Percentiles rank a stretch among this genome's conserved stretches.
Conservation (phyloP, 92 coral and sea anemone genomes). For the Muricea muricata region DNA sequence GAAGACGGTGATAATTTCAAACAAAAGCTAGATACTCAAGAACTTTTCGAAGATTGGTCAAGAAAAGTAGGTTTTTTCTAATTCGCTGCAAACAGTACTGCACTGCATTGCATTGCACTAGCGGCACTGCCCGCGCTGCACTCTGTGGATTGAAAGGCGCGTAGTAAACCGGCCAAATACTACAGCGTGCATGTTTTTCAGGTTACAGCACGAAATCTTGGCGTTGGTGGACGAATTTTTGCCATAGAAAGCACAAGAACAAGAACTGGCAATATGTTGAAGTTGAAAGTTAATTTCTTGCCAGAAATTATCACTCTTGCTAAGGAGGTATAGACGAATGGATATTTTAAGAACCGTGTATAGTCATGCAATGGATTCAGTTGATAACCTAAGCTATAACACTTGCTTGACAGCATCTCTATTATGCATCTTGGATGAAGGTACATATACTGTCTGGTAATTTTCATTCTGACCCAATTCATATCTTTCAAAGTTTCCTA, state of each 20-base stretch:
- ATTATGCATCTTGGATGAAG: too few species aligned
- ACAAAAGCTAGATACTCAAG: conserved; percentile 94
- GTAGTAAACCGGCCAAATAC: not conserved
- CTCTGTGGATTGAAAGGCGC: too few species aligned
- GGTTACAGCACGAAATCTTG: conserved; percentile 96
- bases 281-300: conserved; percentile 95
- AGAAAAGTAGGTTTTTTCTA: conserved; percentile 85
- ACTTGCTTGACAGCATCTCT: too few species aligned
- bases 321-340: conserved; percentile 78
- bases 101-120: too few species aligned
- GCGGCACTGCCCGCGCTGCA: too few species aligned
- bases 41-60: conserved; percentile 99
- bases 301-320: conserved; percentile 98
- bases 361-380: too few species aligned
- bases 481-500: too few species aligned
- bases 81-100: too few species aligned
- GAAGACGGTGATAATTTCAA: conserved; percentile 99
- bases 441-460: too few species aligned
- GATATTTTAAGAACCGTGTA: not conserved
- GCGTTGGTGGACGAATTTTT: conserved; percentile 95
- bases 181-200: not conserved
- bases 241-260: conserved; percentile 97
- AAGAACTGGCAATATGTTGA: conserved; percentile 85
- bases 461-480: too few species aligned
- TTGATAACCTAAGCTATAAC: too few species aligned